phyloP scores from a whole-genome alignment of 2,888 invertebrate genomes.

The Xestoiulus laeticollis region DNA sequence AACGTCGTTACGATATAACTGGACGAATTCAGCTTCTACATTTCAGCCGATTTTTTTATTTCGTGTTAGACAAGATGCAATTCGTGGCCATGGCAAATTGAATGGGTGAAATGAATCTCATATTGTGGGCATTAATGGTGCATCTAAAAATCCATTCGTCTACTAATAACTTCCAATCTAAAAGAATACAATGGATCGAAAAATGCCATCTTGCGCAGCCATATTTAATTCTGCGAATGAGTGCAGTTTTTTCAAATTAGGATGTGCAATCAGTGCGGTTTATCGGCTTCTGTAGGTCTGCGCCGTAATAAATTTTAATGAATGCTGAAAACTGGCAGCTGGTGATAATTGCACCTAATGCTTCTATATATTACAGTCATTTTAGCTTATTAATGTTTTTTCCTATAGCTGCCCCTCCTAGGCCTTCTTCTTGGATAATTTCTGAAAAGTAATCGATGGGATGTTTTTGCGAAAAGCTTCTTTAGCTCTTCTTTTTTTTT shows the following conservation, averaged over 20 bases:
- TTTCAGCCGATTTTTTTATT: too few relatives aligned
- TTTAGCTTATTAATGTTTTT: constrained; percentile 29
- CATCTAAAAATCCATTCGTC: too few relatives aligned
- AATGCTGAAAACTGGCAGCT: constrained; percentile 28
- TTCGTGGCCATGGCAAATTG: too few relatives aligned
- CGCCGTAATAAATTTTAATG: constrained; percentile 17
- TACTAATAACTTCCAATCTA: too few relatives aligned
- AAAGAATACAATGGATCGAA: too few relatives aligned
- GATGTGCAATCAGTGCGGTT: background rate
- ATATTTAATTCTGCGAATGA: constrained; percentile 3
- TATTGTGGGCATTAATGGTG: too few relatives aligned
- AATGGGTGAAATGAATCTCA: too few relatives aligned
- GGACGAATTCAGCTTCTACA: too few relatives aligned
- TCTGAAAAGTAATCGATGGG: background rate
- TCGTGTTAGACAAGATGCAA: too few relatives aligned
- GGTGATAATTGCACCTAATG: constrained; percentile 23
- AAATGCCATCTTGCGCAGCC: background rate
- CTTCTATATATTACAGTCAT: constrained; percentile 2
- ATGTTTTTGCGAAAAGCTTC: background rate
- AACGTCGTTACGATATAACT: too few relatives aligned
- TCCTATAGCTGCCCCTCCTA: background rate
- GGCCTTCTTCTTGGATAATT: background rate
- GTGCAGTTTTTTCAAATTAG: constrained; percentile 15
- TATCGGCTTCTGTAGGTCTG: background rate
- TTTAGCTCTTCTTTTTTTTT: background rate